Conservation (phyloP, 2,797 vertebrate genomes). For the Hipposideros larvatus region DNA sequence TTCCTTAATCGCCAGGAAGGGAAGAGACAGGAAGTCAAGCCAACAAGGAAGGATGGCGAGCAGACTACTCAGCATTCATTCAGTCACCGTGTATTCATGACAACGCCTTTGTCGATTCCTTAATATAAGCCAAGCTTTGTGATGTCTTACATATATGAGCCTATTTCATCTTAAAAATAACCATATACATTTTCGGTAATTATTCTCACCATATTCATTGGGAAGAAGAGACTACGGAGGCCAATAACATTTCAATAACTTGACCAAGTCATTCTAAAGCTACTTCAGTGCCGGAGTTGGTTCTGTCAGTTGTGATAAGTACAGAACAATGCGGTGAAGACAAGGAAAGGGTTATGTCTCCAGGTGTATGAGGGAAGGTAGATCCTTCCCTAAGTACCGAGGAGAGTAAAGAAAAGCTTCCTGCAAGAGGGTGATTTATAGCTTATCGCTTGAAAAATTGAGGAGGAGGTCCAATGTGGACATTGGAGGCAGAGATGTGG, state of each 20-base stretch:
- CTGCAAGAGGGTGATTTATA: background rate
- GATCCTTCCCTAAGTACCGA: background rate
- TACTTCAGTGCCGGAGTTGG: background rate
- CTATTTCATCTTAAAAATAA: background rate
- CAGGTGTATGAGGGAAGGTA: background rate
- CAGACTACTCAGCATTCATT: background rate
- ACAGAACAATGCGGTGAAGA: background rate
- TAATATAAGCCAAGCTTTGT: background rate
- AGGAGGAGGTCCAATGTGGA: background rate
- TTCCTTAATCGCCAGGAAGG: background rate
- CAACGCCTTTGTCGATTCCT: background rate
- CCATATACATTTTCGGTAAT: background rate
- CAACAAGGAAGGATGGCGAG: background rate
- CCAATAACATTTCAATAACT: background rate
- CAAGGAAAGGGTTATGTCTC: background rate
- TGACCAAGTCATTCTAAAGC: background rate
- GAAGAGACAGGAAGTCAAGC: background rate
- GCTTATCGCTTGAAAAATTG: background rate
- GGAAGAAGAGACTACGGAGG: background rate
- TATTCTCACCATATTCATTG: background rate
- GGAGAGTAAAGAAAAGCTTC: background rate
- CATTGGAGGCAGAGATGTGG: accelerated
- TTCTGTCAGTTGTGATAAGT: background rate
- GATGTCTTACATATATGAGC: background rate
- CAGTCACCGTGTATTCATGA: background rate